These are phyloP conservation scores for Hemaris fuciformis DNA, from an alignment of 2,888 invertebrate genomes.

Conservation along the genomic window DNA sequence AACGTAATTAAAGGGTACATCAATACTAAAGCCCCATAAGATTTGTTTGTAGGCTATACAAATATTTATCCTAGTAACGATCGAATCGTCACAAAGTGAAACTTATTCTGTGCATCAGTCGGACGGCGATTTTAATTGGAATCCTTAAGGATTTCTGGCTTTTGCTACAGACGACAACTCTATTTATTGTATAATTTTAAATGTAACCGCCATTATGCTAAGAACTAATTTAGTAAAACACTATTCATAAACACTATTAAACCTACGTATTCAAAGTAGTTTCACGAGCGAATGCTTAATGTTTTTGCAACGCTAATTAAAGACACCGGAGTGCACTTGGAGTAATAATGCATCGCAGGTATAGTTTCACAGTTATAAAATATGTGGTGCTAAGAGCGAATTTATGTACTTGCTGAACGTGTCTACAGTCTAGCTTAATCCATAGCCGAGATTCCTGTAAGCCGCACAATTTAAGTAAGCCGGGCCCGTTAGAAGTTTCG, in stretches of 20 bases:
- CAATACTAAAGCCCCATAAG: too few relatives aligned
- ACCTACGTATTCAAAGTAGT: not conserved
- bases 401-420: conserved; percentile 66
- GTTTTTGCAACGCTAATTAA: conserved; percentile 3
- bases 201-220: not conserved
- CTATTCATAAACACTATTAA: not conserved
- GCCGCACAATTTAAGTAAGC: conserved; percentile 68
- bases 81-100: too few relatives aligned
- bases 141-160: too few relatives aligned
- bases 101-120: too few relatives aligned
- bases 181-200: not conserved
- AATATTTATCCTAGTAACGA: too few relatives aligned
- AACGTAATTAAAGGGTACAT: too few relatives aligned
- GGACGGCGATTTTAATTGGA: too few relatives aligned
- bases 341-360: not conserved
- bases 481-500: conserved; percentile 62
- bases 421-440: conserved; percentile 61
- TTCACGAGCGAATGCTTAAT: not conserved
- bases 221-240: not conserved
- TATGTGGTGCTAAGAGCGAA: conserved; percentile 46
- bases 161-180: too few relatives aligned
- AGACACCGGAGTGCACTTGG: not conserved
- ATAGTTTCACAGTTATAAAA: not conserved
- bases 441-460: conserved; percentile 55
- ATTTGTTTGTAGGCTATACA: too few relatives aligned